These are phyloP conservation scores for Eptatretus burgeri DNA, from an alignment of 2,113 vertebrate genomes.

Conservation along the genomic window DNA sequence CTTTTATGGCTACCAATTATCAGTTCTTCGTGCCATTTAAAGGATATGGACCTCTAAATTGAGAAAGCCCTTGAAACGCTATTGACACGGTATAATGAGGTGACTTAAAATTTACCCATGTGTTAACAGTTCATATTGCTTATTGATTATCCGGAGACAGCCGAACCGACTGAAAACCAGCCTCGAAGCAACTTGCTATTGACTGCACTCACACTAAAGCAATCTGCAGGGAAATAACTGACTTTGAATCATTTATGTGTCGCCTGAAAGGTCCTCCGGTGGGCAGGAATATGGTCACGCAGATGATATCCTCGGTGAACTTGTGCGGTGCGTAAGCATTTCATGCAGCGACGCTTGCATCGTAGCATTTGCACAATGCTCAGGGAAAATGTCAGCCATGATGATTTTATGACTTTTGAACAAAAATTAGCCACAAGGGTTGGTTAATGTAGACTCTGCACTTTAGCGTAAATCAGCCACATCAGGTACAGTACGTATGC, in stretches of 20 bases:
- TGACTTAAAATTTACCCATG: constrained; percentile 6
- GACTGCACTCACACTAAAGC: background rate
- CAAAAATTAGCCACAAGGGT: too few relatives aligned
- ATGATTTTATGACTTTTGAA: too few relatives aligned
- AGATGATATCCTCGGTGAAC: background rate
- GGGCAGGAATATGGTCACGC: too few relatives aligned
- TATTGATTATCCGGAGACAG: constrained; percentile 4
- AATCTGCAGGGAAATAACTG: constrained; percentile 6
- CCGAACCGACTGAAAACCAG: background rate
- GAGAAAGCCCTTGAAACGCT: background rate
- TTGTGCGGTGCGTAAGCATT: background rate
- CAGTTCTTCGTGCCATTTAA: too few relatives aligned
- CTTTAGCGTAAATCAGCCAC: too few relatives aligned
- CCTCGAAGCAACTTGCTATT: background rate
- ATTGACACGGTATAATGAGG: constrained; percentile 2
- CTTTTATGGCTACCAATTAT: too few relatives aligned
- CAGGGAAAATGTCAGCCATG: too few relatives aligned
- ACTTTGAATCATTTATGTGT: constrained; percentile 5
- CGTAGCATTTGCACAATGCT: too few relatives aligned
- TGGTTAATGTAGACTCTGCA: too few relatives aligned
- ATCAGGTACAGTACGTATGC: too few relatives aligned
- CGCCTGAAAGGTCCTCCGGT: background rate
- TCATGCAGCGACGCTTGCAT: background rate
- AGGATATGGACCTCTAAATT: too few relatives aligned
- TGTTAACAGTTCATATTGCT: constrained; percentile 4